Base-by-base conservation (phyloP, 2,113 vertebrate species). In the Axis porcinus region DNA sequence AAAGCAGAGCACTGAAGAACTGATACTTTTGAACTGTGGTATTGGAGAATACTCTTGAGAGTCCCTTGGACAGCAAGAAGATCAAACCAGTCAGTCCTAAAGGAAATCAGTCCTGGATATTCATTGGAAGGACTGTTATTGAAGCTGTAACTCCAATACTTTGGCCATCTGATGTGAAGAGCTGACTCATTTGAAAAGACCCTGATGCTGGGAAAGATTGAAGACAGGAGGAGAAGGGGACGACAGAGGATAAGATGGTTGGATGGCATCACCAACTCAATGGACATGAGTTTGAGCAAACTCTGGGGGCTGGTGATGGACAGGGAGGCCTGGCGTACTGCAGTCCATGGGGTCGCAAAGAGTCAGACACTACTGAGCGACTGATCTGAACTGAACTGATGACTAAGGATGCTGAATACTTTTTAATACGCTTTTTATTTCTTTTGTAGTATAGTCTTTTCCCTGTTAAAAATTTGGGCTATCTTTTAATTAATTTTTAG, bases 1-100 rank as follows among this genome's bases (percentile, higher is more conserved):
- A 33, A 64, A 64, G 30, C 30, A 16, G 60, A 64, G 15, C 0
- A 0, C 30, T 16, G 14, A 62, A 33, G 14, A 62, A 62, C 33
- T 62, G 60, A 62, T 62, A 4, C 30, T 33, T 62, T 62, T 62
- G 60, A 62, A 7, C 62, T 64, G 30, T 64, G 30, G 14, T 17
- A 4, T 33, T 64, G 60, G 30, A 64, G 62, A 33, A 33, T 15
- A 33, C 62, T 33, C 15, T 16, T 33, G 14, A 64, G 7, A 64
- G 15, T 64, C 15, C 30, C 30, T 64, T 33, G 30, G 62, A 64
- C 7, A 17, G 30, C 62, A 64, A 33, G 62, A 30, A 64, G 7
- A 33, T 64, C 15, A 7, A 64, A 64, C 62, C 62, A 33, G 30
- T n/a, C 62, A 30, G 33, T 64, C 30, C 15, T 64, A 33, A n/a